phyloP scores from a whole-genome alignment of 92 coral and sea anemone genomes.

The Muricea muricata region DNA sequence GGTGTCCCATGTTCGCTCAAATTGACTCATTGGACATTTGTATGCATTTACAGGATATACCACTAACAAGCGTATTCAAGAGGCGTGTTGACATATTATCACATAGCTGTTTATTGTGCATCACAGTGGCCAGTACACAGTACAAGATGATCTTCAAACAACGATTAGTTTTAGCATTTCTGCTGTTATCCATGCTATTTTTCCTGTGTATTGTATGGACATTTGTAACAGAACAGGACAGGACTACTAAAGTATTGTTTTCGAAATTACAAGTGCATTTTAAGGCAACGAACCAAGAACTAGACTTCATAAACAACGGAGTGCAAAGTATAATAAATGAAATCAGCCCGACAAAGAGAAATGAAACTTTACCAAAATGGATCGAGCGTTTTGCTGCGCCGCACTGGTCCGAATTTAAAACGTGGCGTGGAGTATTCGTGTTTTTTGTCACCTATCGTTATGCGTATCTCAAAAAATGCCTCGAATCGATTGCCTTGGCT shows the following conservation, averaged over 20 bases:
- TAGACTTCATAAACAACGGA: background rate
- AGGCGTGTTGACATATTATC: too few species aligned
- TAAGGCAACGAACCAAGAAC: background rate
- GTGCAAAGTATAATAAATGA: background rate
- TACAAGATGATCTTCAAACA: background rate
- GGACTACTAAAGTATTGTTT: background rate
- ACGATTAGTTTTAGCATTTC: background rate
- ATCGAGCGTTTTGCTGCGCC: constrained; percentile 26
- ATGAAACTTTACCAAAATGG: background rate
- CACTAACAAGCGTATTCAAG: too few species aligned
- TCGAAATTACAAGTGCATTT: background rate
- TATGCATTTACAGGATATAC: too few species aligned
- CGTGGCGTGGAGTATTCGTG: constrained; percentile 44
- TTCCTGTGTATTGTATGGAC: background rate
- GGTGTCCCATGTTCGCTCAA: too few species aligned
- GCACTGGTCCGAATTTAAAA: constrained; percentile 17
- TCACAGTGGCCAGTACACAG: too few species aligned
- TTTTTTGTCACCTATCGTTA: constrained; percentile 90
- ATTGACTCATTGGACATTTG: too few species aligned
- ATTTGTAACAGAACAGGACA: background rate
- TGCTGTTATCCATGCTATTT: background rate
- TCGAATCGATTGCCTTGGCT: constrained; percentile 76
- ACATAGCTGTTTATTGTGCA: too few species aligned
- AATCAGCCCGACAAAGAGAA: background rate
- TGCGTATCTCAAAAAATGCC: constrained; percentile 81